Conservation (phyloP, 1,140 invertebrate genomes). For the Microvelia longipes region DNA sequence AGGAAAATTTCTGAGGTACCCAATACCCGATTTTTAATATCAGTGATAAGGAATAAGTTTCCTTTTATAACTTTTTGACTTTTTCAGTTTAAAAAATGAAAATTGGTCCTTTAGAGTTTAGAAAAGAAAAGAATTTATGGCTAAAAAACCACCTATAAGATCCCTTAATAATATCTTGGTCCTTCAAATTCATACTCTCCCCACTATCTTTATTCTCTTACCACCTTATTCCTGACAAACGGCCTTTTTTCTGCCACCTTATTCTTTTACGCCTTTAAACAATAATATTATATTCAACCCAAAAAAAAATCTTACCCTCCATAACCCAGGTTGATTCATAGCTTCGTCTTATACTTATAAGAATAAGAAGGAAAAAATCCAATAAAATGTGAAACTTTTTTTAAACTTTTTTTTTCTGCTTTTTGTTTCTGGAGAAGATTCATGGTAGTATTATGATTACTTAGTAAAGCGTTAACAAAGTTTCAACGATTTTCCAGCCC, state of each 20-base stretch:
- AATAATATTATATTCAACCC: not conserved
- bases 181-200: not conserved
- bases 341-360: not conserved
- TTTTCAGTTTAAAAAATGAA: no score
- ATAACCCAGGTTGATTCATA: not conserved
- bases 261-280: not conserved
- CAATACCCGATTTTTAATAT: no score
- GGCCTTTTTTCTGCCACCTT: not conserved
- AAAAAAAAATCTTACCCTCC: not conserved
- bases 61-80: no score
- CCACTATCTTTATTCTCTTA: no score
- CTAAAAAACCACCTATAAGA: no score
- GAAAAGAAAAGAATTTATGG: no score
- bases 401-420: not conserved
- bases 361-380: not conserved
- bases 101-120: no score
- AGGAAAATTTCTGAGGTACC: no score
- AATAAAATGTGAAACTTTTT: not conserved
- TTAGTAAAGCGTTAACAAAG: not conserved
- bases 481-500: not conserved
- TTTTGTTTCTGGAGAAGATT: not conserved
- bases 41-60: no score
- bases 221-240: not conserved
- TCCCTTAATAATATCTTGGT: not conserved
- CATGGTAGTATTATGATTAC: not conserved